These are phyloP conservation scores for Buphagus erythrorhynchus DNA, from an alignment of 2,797 vertebrate genomes.

Conservation along the genomic window DNA sequence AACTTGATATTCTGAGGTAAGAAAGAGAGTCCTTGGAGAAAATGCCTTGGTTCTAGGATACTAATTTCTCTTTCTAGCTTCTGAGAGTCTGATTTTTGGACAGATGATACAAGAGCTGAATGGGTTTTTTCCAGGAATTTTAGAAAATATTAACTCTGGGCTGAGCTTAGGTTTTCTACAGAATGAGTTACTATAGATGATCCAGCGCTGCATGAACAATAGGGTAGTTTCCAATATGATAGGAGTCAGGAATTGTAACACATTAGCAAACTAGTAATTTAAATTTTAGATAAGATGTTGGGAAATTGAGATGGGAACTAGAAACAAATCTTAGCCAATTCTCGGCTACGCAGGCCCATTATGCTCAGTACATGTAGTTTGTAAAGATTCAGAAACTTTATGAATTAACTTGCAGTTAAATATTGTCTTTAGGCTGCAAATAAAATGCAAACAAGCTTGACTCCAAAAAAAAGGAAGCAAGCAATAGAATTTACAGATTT, in stretches of 20 bases:
- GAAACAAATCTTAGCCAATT: background rate
- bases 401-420: background rate
- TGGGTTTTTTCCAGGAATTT: background rate
- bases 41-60: background rate
- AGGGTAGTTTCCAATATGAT: background rate
- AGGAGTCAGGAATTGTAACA: background rate
- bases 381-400: background rate
- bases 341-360: background rate
- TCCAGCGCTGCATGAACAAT: background rate
- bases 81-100: background rate
- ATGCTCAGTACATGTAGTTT: background rate
- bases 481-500: background rate
- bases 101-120: background rate
- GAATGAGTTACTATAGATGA: background rate
- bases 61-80: background rate
- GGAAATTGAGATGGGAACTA: background rate
- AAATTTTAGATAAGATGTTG: background rate
- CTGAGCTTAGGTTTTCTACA: background rate
- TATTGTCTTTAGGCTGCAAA: background rate
- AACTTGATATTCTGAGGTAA: background rate
- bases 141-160: background rate
- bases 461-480: background rate
- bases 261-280: background rate
- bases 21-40: background rate
- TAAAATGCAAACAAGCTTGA: conserved; percentile 18